phyloP scores from a whole-genome alignment of 2,888 invertebrate genomes.

The Ochlodes sylvanus region DNA sequence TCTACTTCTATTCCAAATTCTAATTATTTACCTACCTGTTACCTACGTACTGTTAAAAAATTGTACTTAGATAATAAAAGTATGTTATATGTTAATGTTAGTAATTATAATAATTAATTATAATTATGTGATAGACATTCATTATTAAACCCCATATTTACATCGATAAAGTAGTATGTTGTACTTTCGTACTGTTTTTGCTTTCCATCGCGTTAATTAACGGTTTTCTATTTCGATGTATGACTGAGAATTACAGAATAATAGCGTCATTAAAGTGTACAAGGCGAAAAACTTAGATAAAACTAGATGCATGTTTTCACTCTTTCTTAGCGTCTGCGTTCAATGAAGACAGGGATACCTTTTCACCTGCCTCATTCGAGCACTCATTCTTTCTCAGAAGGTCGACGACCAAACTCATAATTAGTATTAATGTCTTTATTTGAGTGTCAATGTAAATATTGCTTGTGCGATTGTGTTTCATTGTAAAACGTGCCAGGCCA shows the following conservation, averaged over 20 bases:
- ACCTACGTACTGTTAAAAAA: too few species aligned
- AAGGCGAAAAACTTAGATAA: constrained; percentile 39
- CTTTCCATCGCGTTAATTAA: constrained; percentile 55
- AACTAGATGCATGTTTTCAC: constrained; percentile 39
- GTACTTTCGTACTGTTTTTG: constrained; percentile 37
- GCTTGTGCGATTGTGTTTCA: constrained; percentile 15
- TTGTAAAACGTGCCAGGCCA: constrained; percentile 9
- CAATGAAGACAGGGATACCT: constrained; percentile 30
- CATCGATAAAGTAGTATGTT: constrained; percentile 22
- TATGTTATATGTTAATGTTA: neutral
- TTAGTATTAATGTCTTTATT: constrained; percentile 2
- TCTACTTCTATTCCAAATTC: too few species aligned
- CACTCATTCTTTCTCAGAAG: constrained; percentile 14
- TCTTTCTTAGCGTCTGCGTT: constrained; percentile 39
- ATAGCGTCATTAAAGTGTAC: constrained; percentile 61
- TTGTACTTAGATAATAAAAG: neutral
- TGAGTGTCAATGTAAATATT: neutral
- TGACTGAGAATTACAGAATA: constrained; percentile 71
- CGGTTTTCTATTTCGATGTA: constrained; percentile 72
- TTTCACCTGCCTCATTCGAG: constrained; percentile 27
- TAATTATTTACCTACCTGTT: too few species aligned
- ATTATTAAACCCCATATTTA: neutral
- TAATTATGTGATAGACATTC: neutral
- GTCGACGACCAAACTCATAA: constrained; percentile 17
- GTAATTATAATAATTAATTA: constrained; percentile 3